Evolutionary conservation across 2,797 vertebrate genomes (phyloP).

Genomic region (Sarcoramphus papa): DNA sequence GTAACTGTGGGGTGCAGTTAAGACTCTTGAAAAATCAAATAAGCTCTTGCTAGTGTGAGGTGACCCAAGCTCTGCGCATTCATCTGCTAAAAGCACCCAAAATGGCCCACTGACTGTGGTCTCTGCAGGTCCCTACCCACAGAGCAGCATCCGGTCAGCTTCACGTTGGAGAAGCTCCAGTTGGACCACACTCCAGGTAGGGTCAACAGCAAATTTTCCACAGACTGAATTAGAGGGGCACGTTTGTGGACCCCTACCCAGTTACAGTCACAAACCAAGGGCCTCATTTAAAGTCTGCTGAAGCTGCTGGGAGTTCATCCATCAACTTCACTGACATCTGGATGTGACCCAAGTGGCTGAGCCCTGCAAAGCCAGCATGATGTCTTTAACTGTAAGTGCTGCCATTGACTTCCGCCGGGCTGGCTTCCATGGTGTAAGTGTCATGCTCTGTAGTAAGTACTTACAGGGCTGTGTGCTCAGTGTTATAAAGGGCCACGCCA

Average conservation of each 20-base stretch:
- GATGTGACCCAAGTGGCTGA: background rate
- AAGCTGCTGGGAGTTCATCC: background rate
- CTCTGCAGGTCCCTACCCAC: background rate
- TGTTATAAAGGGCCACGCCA: background rate
- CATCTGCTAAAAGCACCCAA: background rate
- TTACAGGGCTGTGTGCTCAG: background rate
- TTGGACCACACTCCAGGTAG: background rate
- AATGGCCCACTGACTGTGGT: background rate
- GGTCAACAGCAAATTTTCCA: background rate
- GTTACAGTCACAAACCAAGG: background rate
- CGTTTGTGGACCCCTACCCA: background rate
- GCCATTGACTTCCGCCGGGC: rapidly evolving
- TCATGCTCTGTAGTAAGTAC: background rate
- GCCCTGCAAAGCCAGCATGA: background rate
- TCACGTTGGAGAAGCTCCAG: background rate
- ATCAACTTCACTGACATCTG: background rate
- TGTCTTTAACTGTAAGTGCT: background rate
- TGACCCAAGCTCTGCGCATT: background rate
- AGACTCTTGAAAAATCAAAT: background rate
- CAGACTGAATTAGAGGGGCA: background rate
- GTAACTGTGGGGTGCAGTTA: background rate
- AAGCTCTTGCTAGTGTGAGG: background rate
- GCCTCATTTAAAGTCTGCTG: background rate
- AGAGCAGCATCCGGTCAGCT: background rate
- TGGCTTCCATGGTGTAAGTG: background rate